phyloP scores from a whole-genome alignment of 2,113 vertebrate species.

The Orthonyx spaldingii region DNA sequence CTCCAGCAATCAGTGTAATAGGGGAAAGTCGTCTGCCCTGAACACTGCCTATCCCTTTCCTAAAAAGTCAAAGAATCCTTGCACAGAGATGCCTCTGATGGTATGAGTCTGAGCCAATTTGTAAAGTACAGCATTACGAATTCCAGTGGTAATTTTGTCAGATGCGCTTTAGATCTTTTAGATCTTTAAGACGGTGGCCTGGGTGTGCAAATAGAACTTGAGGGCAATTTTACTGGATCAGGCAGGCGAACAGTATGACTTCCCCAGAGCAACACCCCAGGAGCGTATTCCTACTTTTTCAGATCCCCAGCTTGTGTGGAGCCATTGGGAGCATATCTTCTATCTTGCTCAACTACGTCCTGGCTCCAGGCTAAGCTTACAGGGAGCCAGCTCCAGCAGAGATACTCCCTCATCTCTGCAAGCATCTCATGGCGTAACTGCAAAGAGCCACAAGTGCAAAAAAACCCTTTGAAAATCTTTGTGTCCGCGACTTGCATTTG shows the following conservation, averaged over 20 bases:
- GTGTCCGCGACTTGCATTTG: neutral
- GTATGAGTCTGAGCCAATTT: neutral
- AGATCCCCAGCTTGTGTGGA: neutral
- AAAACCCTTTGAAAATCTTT: neutral
- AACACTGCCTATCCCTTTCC: neutral
- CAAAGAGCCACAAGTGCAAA: neutral
- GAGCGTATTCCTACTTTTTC: fast-evolving
- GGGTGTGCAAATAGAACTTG: neutral
- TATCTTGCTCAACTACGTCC: fast-evolving
- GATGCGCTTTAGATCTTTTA: neutral
- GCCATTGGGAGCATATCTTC: neutral
- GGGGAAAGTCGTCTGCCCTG: neutral
- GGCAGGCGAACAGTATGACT: neutral
- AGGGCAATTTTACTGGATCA: neutral
- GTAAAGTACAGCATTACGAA: neutral
- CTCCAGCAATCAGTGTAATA: neutral
- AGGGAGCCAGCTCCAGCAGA: neutral
- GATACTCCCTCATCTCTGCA: neutral
- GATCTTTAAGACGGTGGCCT: neutral
- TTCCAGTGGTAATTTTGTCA: neutral
- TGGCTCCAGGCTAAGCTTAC: neutral
- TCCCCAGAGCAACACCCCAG: neutral
- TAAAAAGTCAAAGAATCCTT: neutral
- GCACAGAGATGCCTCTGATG: neutral
- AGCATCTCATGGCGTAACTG: neutral